Percentiles rank a stretch among this genome's conserved stretches.
Conservation (phyloP, 2,888 invertebrate genomes). For the Brenthis hecate region DNA sequence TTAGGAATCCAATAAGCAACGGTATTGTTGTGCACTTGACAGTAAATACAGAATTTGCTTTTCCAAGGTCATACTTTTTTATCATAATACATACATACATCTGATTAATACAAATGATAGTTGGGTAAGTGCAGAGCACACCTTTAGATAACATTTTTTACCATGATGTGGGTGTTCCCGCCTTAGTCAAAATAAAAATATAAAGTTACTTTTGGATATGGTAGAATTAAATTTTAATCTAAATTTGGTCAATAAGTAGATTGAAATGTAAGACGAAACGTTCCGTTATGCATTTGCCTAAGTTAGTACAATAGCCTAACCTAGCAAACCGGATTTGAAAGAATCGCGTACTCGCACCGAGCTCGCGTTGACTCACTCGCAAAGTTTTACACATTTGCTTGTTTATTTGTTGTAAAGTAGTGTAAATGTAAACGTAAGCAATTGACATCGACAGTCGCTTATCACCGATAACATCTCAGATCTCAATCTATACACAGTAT, state of each 20-base stretch:
- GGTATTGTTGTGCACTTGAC: too few species aligned
- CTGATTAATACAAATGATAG: too few species aligned
- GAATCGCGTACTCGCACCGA: constrained; percentile 52
- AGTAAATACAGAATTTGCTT: too few species aligned
- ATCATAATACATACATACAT: too few species aligned
- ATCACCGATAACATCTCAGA: constrained; percentile 9
- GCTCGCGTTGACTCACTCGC: constrained; percentile 56
- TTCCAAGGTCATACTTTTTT: too few species aligned
- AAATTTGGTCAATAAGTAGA: constrained; percentile 10
- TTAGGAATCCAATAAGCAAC: too few species aligned
- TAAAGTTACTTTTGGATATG: too few species aligned
- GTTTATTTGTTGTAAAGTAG: constrained; percentile 13
- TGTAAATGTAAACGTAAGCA: constrained; percentile 1
- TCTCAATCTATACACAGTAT: background rate
- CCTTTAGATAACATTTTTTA: too few species aligned
- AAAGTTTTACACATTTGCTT: constrained; percentile 17
- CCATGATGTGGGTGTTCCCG: too few species aligned
- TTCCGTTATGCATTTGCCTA: constrained; percentile 40
- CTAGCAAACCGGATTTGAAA: constrained; percentile 67
- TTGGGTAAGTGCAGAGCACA: too few species aligned
- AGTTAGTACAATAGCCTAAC: constrained; percentile 42
- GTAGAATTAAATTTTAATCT: background rate
- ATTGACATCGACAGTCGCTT: background rate
- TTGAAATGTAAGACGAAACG: constrained; percentile 9
- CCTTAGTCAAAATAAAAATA: too few species aligned